phyloP scores from a whole-genome alignment of 2,113 vertebrate genomes.

The Zapus hudsonius region DNA sequence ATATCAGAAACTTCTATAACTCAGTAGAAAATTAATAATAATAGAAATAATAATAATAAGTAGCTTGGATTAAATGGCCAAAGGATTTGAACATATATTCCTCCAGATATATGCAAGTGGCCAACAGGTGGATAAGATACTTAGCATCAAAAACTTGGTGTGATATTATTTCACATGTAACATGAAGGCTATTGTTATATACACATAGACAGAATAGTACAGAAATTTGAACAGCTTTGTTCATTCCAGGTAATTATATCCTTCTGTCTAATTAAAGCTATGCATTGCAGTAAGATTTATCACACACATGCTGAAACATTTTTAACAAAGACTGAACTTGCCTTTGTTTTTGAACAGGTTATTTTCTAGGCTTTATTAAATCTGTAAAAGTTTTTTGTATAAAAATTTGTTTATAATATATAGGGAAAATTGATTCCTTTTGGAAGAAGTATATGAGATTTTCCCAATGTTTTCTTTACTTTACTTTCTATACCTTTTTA shows the following conservation, averaged over 20 bases:
- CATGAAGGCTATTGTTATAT: not conserved
- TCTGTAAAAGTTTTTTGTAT: not conserved
- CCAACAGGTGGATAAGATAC: not conserved
- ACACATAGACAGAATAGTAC: not conserved
- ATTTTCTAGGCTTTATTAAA: conserved; percentile 46
- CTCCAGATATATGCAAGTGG: not conserved
- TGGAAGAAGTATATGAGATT: not conserved
- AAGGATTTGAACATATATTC: not conserved
- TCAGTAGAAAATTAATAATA: not conserved
- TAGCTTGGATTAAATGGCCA: not conserved
- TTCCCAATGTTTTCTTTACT: not conserved
- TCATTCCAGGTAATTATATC: conserved; percentile 63
- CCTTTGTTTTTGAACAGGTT: conserved; percentile 60
- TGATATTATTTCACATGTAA: not conserved
- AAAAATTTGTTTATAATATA: not conserved
- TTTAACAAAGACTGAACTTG: conserved; percentile 38
- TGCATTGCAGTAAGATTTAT: conserved; percentile 59
- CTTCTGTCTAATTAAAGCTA: conserved; percentile 67
- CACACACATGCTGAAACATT: conserved; percentile 57
- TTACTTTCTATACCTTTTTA: not conserved
- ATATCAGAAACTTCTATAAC: not conserved
- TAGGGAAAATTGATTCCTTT: conserved; percentile 21
- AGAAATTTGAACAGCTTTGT: conserved; percentile 8
- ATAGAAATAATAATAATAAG: too few relatives aligned
- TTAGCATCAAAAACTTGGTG: not conserved